These are phyloP conservation scores for Paraescarpia echinospica DNA, from an alignment of 1,140 invertebrate genomes.

Conservation along the genomic window DNA sequence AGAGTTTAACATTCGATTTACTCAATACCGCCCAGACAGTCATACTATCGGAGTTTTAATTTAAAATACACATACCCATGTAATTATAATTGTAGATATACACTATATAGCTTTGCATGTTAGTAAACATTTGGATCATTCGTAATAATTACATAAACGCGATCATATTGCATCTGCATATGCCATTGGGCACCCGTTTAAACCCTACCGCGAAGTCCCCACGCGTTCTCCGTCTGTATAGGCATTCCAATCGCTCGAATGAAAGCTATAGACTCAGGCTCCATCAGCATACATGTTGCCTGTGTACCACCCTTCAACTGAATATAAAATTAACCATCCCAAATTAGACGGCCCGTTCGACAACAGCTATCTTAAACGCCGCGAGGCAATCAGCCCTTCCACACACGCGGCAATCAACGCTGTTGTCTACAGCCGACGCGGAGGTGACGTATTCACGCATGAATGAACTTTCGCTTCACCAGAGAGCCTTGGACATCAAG, in stretches of 20 bases:
- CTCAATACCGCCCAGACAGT: no score
- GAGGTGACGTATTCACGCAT: background rate
- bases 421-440: background rate
- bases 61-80: no score
- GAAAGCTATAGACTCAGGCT: background rate
- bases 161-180: background rate
- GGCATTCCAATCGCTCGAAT: background rate
- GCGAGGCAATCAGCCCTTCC: background rate
- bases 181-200: background rate
- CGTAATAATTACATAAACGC: no score
- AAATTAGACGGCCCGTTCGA: background rate
- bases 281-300: no score
- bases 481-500: background rate
- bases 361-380: background rate
- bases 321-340: background rate
- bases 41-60: no score
- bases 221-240: background rate
- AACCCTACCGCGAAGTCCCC: background rate
- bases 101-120: background rate
- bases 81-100: background rate
- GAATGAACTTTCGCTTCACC: background rate
- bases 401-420: background rate
- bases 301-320: background rate
- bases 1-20: no score
- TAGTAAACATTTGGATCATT: background rate